Evolutionary conservation across 2,113 vertebrate species (phyloP), one percentile per base, ranked within the genome.

Genomic region (Platycercus adscitus): DNA sequence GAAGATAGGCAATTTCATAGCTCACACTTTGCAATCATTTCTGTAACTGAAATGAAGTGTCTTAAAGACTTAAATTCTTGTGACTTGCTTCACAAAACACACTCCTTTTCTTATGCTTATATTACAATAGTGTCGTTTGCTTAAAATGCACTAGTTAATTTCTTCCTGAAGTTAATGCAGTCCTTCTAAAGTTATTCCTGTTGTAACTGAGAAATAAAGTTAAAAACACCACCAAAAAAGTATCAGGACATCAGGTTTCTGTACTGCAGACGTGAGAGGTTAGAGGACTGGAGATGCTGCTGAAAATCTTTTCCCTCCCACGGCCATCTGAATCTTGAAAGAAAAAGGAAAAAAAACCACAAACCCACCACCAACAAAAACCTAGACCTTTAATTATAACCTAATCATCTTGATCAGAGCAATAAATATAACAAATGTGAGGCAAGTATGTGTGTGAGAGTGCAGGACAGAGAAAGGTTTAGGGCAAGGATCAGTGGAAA

Each of bases 401-500:
- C 89, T 93, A 95, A 96, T 96, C 78, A 64, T 63, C 89, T 89
- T 91, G 65, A 95, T 96, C 83, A 93, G 82, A 95, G 64, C 50
- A 95, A 94, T 79, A 97, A 94, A 95, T 91, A 58, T 33, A 94
- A 80, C 47, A 95, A 86, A 92, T 84, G 44, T 44, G 72, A 88
- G 72, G 64, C 75, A 86, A 89, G 61, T 68, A 63, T 88, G 80
- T 69, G 88, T 79, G 63, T 80, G 89, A 89, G 71, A 78, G 37
- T 88, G 52, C 83, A 88, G 87, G 91, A 96, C 96, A 92, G 95
- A 95, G 92, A 72, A 94, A 85, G 87, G 93, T 96, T 97, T 97
- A 96, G 97, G 96, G 96, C 96, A 97, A 97, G 95, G 95, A 97
- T 98, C 97, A 97, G 96, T 98, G 98, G 98, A 98, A 98, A 98